phyloP scores from a whole-genome alignment of 2,113 vertebrate genomes.

The Corythoichthys intestinalis region DNA sequence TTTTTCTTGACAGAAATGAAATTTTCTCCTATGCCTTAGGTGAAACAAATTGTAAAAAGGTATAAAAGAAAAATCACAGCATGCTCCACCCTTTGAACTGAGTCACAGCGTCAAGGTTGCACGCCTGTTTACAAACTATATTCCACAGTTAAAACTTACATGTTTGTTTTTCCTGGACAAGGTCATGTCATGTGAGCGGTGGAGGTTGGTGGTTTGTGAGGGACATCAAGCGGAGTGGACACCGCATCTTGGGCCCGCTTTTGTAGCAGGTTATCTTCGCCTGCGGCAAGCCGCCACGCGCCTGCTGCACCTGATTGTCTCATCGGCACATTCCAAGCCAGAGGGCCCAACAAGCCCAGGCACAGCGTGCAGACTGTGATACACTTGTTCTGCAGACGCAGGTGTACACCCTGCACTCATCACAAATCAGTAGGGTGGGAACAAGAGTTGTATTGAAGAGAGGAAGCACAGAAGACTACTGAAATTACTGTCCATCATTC shows the following conservation, averaged over 20 bases:
- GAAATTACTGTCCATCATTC: constrained; percentile 30
- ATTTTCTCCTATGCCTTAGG: constrained; percentile 60
- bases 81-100: constrained; percentile 64
- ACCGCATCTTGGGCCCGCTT: constrained; percentile 46
- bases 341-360: constrained; percentile 77
- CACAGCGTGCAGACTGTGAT: constrained; percentile 84
- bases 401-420: constrained; percentile 81
- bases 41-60: constrained; percentile 57
- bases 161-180: not conserved
- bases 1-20: constrained; percentile 65
- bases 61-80: constrained; percentile 42
- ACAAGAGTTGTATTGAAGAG: constrained; percentile 63
- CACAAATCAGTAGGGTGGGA: constrained; percentile 39
- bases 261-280: constrained; percentile 71
- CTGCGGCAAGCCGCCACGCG: constrained; percentile 89
- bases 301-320: constrained; percentile 95
- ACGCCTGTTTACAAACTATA: constrained; percentile 59
- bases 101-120: constrained; percentile 56
- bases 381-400: constrained; percentile 96
- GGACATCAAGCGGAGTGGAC: constrained; percentile 17
- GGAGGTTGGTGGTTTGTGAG: not conserved
- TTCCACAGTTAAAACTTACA: not conserved
- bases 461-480: constrained; percentile 16
- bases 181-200: not conserved
- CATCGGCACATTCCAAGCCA: constrained; percentile 86